Evolutionary conservation across 2,888 invertebrate species (phyloP), one percentile per base, ranked within the genome.

Genomic region (Phania funesta): DNA sequence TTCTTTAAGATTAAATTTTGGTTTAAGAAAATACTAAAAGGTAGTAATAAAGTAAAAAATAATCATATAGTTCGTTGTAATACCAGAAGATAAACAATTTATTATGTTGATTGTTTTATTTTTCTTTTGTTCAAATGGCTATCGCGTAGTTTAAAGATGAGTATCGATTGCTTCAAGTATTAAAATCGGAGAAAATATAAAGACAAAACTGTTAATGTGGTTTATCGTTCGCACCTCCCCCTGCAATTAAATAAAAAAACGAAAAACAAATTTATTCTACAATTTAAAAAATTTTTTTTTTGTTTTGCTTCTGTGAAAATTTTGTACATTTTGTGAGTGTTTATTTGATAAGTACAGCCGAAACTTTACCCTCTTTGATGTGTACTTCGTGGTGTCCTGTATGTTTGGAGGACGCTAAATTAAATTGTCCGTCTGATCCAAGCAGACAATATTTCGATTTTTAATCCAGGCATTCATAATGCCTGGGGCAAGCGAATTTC

Each of bases 221-320:
- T 84, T 84, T 85, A 85, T 86, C 85, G 87, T 89, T 89, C 87
- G 90, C 91, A 90, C 91, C 91, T 90, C 91, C 90, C 91, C 90
- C 91, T 90, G 86, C 8, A 89, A 89, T 13, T 26, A 78, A 75
- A 74, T 80, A 80, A 75, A 7, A n/a, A 68, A 35, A 54, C 18
- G 52, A 46, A 20, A 44, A 3, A 50, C 9, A 46, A 26, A 65
- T 56, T 29, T 50, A 74, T 56, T 18, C 18, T 32, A 46, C 24
- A 22, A 52, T 65, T 29, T 22, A 58, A 44, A 46, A 24, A 18
- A 64, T 50, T 35, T 26, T 46, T 44, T 38, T 65, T 22, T n/a
- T 0, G 8, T 46, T 41, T 32, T 62, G 8, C 32, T 54, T 18
- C 22, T 50, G 0, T 50, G 0, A 4, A 68, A 16, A 24, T 20